A percentile compares a stretch with the other conserved stretches of the same genome.
These are phyloP conservation scores for Anadara kagoshimensis DNA, from an alignment of 1,140 invertebrate genomes.

Conservation along the genomic window DNA sequence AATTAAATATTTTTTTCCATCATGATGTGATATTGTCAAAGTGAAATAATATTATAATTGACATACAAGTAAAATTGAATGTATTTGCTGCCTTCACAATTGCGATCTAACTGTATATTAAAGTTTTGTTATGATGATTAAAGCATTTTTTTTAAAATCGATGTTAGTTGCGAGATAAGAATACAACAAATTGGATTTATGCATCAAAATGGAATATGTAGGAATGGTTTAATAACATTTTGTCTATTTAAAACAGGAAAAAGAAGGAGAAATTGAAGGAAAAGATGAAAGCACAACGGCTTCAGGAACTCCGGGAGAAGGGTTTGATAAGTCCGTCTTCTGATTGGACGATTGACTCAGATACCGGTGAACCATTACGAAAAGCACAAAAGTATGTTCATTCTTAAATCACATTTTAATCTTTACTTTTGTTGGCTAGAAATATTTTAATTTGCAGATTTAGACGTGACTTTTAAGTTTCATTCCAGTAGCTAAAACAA, in stretches of 20 bases:
- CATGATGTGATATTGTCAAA: too few relatives aligned
- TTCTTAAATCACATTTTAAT: not conserved
- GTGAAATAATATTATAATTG: too few relatives aligned
- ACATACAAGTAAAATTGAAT: too few relatives aligned
- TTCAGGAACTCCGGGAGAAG: slow-evolving; percentile 51
- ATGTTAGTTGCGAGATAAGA: too few relatives aligned
- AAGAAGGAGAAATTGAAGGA: slow-evolving; percentile 41
- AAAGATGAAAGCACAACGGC: slow-evolving; percentile 49
- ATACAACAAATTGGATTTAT: too few relatives aligned
- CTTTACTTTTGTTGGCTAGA: not conserved
- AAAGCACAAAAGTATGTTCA: slow-evolving; percentile 29
- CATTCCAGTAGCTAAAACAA: not conserved
- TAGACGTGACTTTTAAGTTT: not conserved
- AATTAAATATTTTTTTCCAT: too few relatives aligned
- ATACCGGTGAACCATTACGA: slow-evolving; percentile 47
- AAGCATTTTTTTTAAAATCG: too few relatives aligned
- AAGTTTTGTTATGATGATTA: too few relatives aligned
- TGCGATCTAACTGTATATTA: too few relatives aligned
- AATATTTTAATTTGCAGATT: not conserved
- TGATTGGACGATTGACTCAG: slow-evolving; percentile 55
- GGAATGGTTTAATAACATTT: too few relatives aligned
- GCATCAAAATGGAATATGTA: too few relatives aligned
- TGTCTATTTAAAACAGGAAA: slow-evolving; percentile 8
- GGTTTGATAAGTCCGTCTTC: slow-evolving; percentile 51
- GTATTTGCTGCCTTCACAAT: too few relatives aligned